Percentiles rank a stretch among this genome's conserved stretches.
phyloP scores from a whole-genome alignment of 37 sponge, comb jelly and placozoan genomes.

The Chondrilla cf. caribensis region DNA sequence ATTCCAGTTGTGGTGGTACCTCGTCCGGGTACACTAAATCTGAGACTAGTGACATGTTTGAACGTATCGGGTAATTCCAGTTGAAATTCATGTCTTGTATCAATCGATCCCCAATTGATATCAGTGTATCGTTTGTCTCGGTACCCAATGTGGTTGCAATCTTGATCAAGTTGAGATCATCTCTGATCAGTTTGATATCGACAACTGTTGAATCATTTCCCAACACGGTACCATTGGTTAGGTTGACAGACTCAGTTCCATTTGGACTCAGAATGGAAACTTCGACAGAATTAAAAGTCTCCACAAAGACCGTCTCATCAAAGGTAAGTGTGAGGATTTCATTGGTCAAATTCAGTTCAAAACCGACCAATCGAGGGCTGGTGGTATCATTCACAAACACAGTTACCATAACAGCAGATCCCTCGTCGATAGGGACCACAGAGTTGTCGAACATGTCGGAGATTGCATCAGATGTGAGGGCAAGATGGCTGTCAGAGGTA shows the following conservation, averaged over 20 bases:
- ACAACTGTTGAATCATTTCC: slow-evolving; percentile 65
- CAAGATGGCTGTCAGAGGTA: slow-evolving; percentile 45
- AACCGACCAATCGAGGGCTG: slow-evolving; percentile 33
- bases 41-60: background rate
- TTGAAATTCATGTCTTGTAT: slow-evolving; percentile 77
- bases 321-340: slow-evolving; percentile 66
- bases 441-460: slow-evolving; percentile 75
- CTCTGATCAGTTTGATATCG: slow-evolving; percentile 43
- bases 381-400: slow-evolving; percentile 56
- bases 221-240: slow-evolving; percentile 17
- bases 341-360: slow-evolving; percentile 66
- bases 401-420: slow-evolving; percentile 24
- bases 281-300: slow-evolving; percentile 30
- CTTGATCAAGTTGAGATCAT: slow-evolving; percentile 81
- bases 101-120: slow-evolving; percentile 31
- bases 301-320: slow-evolving; percentile 74
- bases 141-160: slow-evolving; percentile 38
- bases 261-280: slow-evolving; percentile 49
- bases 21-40: slow-evolving; percentile 39
- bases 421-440: slow-evolving; percentile 32
- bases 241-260: background rate
- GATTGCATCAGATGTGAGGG: slow-evolving; percentile 35
- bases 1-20: slow-evolving; percentile 34
- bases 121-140: slow-evolving; percentile 38
- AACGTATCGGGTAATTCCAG: slow-evolving; percentile 23